These are phyloP conservation scores for Heliconius hermathena DNA, from an alignment of 1,140 invertebrate species.

Conservation along the genomic window DNA sequence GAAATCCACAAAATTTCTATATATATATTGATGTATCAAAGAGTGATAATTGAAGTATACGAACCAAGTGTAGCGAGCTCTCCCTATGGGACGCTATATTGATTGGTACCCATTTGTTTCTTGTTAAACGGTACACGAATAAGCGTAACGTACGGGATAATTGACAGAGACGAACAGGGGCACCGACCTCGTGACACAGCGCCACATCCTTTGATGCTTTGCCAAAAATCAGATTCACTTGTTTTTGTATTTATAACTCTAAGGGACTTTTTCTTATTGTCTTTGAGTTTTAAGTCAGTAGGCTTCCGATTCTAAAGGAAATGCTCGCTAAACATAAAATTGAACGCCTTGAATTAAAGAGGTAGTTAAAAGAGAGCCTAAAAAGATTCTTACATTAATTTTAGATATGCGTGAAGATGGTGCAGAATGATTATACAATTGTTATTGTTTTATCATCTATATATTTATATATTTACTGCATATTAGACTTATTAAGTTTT, in stretches of 20 bases:
- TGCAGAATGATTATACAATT: too few species aligned
- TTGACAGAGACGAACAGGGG: slow-evolving; percentile 36
- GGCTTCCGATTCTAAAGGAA: too few species aligned
- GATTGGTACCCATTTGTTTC: slow-evolving; percentile 33
- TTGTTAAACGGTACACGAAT: slow-evolving; percentile 20
- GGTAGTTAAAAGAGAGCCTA: too few species aligned
- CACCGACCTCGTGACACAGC: slow-evolving; percentile 22
- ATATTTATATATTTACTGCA: too few species aligned
- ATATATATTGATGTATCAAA: background rate
- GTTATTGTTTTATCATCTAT: too few species aligned
- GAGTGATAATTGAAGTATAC: background rate
- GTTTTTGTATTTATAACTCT: background rate
- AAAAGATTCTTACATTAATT: too few species aligned
- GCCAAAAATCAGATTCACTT: slow-evolving; percentile 26
- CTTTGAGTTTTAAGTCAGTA: background rate
- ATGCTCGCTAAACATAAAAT: too few species aligned
- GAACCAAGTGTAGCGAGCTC: background rate
- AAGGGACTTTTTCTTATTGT: background rate
- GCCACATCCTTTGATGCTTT: slow-evolving; percentile 27
- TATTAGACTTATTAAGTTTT: too few species aligned
- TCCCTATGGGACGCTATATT: slow-evolving; percentile 17
- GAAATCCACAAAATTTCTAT: background rate
- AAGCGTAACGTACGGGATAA: slow-evolving; percentile 32
- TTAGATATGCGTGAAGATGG: too few species aligned
- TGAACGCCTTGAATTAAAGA: too few species aligned